Base-by-base conservation (phyloP, 2,797 vertebrate species). In the Crenichthys baileyi region DNA sequence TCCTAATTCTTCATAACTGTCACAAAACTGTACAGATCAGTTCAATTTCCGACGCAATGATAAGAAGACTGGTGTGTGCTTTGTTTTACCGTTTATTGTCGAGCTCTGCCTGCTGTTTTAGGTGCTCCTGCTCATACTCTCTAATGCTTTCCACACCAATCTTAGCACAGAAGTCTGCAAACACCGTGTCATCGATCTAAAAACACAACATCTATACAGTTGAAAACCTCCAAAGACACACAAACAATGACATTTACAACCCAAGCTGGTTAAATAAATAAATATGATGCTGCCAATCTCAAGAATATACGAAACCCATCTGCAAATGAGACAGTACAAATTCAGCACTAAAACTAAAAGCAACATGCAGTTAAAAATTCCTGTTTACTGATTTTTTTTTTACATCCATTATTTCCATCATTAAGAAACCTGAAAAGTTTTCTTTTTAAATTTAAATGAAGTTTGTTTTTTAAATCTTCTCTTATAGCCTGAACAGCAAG, bases 181-280 rank as follows among this genome's bases (percentile, higher is more conserved):
- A 99, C 88, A 99, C 95, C 71, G 24, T 26, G 88, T 99, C 97
- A 91, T 99, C 98, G 48, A 96, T 94, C 98, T 99, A 90, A 78
- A 90, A 79, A 90, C 4, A 83, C 55, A 84, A 4, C 6, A 83
- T 39, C 24, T 16, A 39, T 46, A 50, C 31, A 29, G 55, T 56
- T 72, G 20, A 51, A 20, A 4, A 31, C 31, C 6, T 22, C 31
- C 12, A 80, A 22, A 6, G 12, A 44, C 44, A 41, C 48, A n/a
- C 2, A 1, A 5, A 46, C 11, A 26, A 48, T 15, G 7, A 15
- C 26, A 31, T 50, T 48, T 29, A 31, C 15, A 50, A 73, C 24
- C 7, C n/a, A 18, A 58, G 2, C 41, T 44, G 58, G 0, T 67
- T 31, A 5, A 29, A 60, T 29, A 29, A 16, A 36, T 36, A 36